These are phyloP conservation scores for Heliconius melpomene DNA, from an alignment of 1,140 invertebrate genomes.

Conservation along the genomic window DNA sequence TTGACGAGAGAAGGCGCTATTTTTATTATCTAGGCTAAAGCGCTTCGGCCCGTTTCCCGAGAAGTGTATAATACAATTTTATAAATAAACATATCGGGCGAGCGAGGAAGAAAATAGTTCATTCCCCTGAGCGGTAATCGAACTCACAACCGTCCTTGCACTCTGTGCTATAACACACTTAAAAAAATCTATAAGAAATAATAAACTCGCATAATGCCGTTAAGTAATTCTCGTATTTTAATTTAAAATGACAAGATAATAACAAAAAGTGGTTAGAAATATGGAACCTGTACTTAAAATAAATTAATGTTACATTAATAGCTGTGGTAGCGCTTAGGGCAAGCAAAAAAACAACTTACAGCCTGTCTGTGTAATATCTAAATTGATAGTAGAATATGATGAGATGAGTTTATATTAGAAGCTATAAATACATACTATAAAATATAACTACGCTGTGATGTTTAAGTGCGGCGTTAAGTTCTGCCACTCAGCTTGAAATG, in stretches of 20 bases:
- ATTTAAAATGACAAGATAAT: slow-evolving; percentile 13
- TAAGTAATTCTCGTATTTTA: slow-evolving; percentile 5
- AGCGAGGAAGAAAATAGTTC: too few species aligned
- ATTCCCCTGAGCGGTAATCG: too few species aligned
- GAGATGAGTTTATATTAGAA: neutral
- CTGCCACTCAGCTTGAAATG: too few species aligned
- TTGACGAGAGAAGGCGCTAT: too few species aligned
- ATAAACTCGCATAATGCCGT: neutral
- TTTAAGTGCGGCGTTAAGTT: neutral
- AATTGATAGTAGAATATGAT: neutral
- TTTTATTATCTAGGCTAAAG: too few species aligned
- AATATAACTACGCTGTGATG: neutral
- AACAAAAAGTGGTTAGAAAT: slow-evolving; percentile 2
- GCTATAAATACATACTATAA: too few species aligned
- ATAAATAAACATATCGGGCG: too few species aligned
- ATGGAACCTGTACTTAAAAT: slow-evolving; percentile 13
- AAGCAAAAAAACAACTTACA: neutral
- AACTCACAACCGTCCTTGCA: too few species aligned
- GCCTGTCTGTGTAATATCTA: neutral
- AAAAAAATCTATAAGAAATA: neutral
- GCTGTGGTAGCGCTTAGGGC: slow-evolving; percentile 2
- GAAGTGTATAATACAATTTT: too few species aligned
- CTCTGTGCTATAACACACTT: too few species aligned
- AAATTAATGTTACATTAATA: slow-evolving; percentile 11
- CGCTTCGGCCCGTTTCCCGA: too few species aligned